These are phyloP conservation scores for Pteropus alecto DNA, from an alignment of 2,113 vertebrate genomes.

Conservation along the genomic window DNA sequence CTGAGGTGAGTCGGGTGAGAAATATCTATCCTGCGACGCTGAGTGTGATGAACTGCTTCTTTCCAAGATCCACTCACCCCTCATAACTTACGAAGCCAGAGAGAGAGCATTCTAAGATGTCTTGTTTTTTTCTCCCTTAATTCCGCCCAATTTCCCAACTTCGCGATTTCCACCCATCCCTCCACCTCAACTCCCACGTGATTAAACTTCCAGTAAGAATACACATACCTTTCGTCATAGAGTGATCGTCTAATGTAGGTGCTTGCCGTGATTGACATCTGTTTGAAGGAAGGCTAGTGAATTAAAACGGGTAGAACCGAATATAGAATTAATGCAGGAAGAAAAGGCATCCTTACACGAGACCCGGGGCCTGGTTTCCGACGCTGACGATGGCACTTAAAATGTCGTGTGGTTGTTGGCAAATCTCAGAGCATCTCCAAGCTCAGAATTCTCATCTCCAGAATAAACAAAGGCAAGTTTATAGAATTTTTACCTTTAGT, in stretches of 20 bases:
- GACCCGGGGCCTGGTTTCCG: background rate
- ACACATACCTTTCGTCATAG: background rate
- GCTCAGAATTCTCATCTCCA: background rate
- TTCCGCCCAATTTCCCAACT: slow-evolving; percentile 44
- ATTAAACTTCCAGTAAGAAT: background rate
- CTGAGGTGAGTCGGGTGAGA: slow-evolving; percentile 53
- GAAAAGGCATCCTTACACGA: accelerated
- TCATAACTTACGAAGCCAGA: slow-evolving; percentile 67
- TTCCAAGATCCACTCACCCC: slow-evolving; percentile 50
- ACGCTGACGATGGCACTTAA: accelerated
- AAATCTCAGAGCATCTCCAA: accelerated
- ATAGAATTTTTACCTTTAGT: accelerated
- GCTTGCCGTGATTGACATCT: background rate
- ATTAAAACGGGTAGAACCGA: background rate
- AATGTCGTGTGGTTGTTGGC: accelerated
- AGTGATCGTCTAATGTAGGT: background rate
- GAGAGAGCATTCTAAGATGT: background rate
- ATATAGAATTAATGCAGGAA: background rate
- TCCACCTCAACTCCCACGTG: background rate
- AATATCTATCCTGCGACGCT: slow-evolving; percentile 68
- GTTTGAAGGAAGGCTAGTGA: slow-evolving; percentile 29
- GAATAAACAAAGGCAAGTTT: no score
- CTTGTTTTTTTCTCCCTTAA: background rate
- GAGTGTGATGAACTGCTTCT: slow-evolving; percentile 67
- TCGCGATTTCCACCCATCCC: background rate